These are phyloP conservation scores for Rhabditoides inermis DNA, from an alignment of 2,888 invertebrate genomes.

Conservation along the genomic window DNA sequence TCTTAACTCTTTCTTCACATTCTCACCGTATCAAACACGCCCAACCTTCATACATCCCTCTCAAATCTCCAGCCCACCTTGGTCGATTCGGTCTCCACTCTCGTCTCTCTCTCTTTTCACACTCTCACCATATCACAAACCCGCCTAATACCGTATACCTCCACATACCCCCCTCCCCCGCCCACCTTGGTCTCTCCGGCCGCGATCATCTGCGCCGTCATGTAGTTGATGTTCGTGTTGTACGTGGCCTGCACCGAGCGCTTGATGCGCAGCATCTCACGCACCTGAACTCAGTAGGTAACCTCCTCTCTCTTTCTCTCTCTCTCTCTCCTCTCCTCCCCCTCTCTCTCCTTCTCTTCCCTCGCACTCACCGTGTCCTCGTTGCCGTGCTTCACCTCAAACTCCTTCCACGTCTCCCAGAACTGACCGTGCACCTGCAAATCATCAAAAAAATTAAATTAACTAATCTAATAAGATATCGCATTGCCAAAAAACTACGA, in stretches of 20 bases:
- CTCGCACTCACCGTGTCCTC: constrained; percentile 93
- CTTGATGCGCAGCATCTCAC: too few species aligned
- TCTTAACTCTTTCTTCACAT: too few species aligned
- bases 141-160: too few species aligned
- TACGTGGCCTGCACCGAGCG: constrained; percentile 66
- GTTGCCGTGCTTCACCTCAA: constrained; percentile 96
- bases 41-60: background rate
- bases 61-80: background rate
- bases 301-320: too few species aligned
- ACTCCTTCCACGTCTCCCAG: constrained; percentile 98
- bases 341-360: too few species aligned
- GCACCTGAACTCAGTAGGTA: too few species aligned
- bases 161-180: too few species aligned
- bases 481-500: too few species aligned
- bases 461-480: too few species aligned
- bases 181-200: constrained; percentile 54
- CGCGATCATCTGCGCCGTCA: constrained; percentile 92
- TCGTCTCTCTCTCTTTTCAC: constrained; percentile 4
- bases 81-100: background rate
- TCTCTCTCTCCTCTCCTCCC: too few species aligned
- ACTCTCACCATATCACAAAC: background rate
- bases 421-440: constrained; percentile 71
- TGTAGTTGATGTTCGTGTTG: constrained; percentile 96
- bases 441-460: too few species aligned
- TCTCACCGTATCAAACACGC: too few species aligned